Percentiles rank a stretch among this genome's conserved stretches.
Conservation (phyloP, 2,888 invertebrate species). For the Tupiocoris notatus region DNA sequence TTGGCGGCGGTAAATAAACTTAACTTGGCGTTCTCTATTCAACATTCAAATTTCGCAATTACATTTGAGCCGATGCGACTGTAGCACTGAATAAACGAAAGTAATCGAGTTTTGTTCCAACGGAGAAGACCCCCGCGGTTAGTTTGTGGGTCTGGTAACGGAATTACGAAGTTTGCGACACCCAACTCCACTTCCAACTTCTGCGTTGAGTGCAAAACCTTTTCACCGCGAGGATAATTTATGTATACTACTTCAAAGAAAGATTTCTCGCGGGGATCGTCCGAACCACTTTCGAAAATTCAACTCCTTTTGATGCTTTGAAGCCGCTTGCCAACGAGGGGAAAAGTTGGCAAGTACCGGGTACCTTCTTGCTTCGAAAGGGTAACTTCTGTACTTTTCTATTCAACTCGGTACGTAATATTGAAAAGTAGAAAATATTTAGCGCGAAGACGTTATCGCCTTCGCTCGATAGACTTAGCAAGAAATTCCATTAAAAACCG, state of each 20-base stretch:
- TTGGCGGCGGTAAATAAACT: background rate
- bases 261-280: background rate
- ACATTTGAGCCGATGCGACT: conserved; percentile 12
- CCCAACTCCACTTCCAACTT: conserved; percentile 29
- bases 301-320: conserved; percentile 10
- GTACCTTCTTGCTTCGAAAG: background rate
- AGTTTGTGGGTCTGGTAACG: background rate
- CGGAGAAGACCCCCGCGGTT: background rate
- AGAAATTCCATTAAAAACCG: too few species aligned
- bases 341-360: background rate
- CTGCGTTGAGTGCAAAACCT: conserved; percentile 22
- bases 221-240: conserved; percentile 37
- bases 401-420: too few species aligned
- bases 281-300: conserved; percentile 9
- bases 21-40: background rate
- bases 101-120: conserved; percentile 24
- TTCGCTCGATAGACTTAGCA: too few species aligned
- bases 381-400: too few species aligned
- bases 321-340: background rate
- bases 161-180: conserved; percentile 36
- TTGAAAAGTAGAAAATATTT: too few species aligned
- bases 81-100: conserved; percentile 22
- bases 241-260: conserved; percentile 24
- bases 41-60: conserved; percentile 18
- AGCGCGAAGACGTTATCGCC: too few species aligned